Evolutionary conservation across 2,113 vertebrate species (phyloP), one percentile per base, ranked within the genome.

Genomic region (Campylomormyrus tamandua): DNA sequence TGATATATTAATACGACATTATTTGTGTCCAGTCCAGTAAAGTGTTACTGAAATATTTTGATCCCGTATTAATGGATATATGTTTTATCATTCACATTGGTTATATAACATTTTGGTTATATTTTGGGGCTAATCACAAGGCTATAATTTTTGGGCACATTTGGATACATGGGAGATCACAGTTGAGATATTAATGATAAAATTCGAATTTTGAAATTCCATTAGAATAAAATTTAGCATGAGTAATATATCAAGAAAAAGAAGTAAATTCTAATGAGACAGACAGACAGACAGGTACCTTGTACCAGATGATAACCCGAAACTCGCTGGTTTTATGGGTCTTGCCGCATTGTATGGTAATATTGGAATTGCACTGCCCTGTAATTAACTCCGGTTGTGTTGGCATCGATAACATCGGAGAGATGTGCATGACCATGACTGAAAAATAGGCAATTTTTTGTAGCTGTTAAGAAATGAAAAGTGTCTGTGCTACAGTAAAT

Each of bases 251-350:
- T 66, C 62, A 11, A 10, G 9, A 62, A n/a, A n/a, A 62, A 62
- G 24, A 62, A 8, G 58, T n/a, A 62, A 62, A 62, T 62, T 62
- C 56, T n/a, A 66, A 11, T 27, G 3, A 66, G 83, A 46, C 46
- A 39, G 83, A 46, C 45, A 24, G 35, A n/a, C 5, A 46, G 46
- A 45, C 21, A 46, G 45, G 35, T 89, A 85, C 89, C 89, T 89
- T 89, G 42, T 89, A 89, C 89, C 89, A 89, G 24, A 42, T 35
- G 80, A 85, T 56, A n/a, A n/a, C 11, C 1, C 89, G 77, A 77
- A 66, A 89, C 0, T 15, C 8, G 11, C 52, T 48, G 50, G 50
- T 56, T 1, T 62, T 11, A 7, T 48, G 50, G n/a, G 52, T 62
- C 19, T 53, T 53, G 46, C 27, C 3, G 39, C 89, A 89, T 42